Evolutionary conservation across 92 coral and sea anemone species (phyloP), one percentile per base, ranked within the genome.

Genomic region (Meandrina meandrites): DNA sequence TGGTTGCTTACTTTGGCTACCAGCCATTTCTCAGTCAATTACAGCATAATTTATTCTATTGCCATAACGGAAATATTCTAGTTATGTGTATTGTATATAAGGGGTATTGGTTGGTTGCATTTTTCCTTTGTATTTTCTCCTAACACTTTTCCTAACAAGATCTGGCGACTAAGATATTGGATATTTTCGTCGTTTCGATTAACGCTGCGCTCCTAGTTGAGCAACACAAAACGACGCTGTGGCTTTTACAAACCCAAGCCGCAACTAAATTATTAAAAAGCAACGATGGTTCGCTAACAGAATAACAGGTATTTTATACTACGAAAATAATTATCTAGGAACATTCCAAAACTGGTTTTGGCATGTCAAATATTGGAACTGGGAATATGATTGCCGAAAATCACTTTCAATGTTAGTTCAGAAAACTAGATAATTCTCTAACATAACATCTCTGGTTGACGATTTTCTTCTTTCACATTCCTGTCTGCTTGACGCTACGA

Each of bases 191-290:
- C 18, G 8, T 47, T 81, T 47, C 4, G 10, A 27, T 54, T 0
- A n/a, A 68, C 35, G 62, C 60, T 42, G 47, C 35, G 62, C 60
- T 42, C 12, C 12, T 48, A 9, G 64, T 27, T 19, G 34, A 81
- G 48, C 78, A 73, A 36, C 51, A 19, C 78, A 4, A 73, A 73
- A 40, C 40, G 85, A 81, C 77, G 85, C 85, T 42, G 75, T 18
- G 77, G 85, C 5, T 81, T 45, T 68, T 17, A 50, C 77, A 68
- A 67, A 66, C 13, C 31, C 31, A 81, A 50, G 76, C 85, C 85
- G 28, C 85, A 17, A 12, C 34, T 81, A 64, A 81, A 36, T 68
- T 45, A 81, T 81, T 14, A 27, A 81, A 47, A 45, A 47, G 24
- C 14, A 50, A 81, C 17, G 35, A 28, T 67, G 22, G 54, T 21